Base-by-base conservation (phyloP, 2,888 invertebrate species). In the Odiellus spinosus region DNA sequence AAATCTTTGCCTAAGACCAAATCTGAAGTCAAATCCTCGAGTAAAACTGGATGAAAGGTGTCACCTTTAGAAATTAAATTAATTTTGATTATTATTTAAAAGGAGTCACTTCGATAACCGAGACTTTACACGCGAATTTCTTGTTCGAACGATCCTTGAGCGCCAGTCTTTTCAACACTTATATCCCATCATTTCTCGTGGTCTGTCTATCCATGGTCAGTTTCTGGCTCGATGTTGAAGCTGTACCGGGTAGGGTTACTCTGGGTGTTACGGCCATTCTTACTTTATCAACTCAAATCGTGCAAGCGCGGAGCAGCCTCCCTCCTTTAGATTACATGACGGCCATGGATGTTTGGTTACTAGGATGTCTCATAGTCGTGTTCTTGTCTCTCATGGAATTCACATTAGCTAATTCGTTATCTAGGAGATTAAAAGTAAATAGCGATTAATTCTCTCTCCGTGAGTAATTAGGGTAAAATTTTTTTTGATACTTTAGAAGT, bases 151-250 rank as follows among this genome's bases (percentile, higher is more conserved):
- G 53, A 1, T 40, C 45, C n/a, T 20, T 53, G 8, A 48, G 45
- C 5, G 48, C 48, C 10, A 46, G 43, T 33, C 35, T 53, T 11
- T 35, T 53, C 6, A 51, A 49, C 38, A 46, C 48, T 3, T 53
- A 47, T 39, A 45, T 49, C 17, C 53, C 53, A 1, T 47, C 47
- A 5, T 45, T 47, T 2, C 40, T 53, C 20, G 46, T 51, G 8
- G 53, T 53, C 1, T 40, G 44, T 12, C 42, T 51, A 42, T 47
- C 45, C 14, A 49, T 45, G 49, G 40, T 53, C 2, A 42, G 45
- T 2, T 53, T 53, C 33, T 53, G 53, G 53, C 17, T 53, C 2
- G 46, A 45, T 12, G 47, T 47, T 17, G 53, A 53, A 2, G 49
- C 49, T 2, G 53, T 53, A 10, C 53, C 53, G 1, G 53, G 45